These are phyloP conservation scores for Anthopleura sola DNA, from an alignment of 64 coral and sea anemone genomes.

Conservation along the genomic window DNA sequence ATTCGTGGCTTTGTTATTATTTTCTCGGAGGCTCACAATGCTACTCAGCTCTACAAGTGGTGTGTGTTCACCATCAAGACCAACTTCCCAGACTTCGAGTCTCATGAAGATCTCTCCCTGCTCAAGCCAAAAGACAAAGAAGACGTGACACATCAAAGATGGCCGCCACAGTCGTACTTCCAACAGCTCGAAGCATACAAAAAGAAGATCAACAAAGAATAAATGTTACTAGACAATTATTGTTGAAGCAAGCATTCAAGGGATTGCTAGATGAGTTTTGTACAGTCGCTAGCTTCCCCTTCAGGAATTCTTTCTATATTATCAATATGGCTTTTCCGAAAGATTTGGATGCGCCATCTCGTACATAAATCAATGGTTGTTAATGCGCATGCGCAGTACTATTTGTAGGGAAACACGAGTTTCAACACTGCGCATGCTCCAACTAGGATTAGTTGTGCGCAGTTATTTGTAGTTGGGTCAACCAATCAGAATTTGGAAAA, in stretches of 20 bases:
- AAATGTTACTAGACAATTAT: not conserved
- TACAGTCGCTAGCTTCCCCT: too few species aligned
- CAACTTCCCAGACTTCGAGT: conserved; percentile 63
- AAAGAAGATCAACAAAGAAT: conserved; percentile 61
- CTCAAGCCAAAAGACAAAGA: conserved; percentile 52
- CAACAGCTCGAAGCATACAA: conserved; percentile 69
- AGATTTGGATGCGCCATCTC: too few species aligned
- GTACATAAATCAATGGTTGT: too few species aligned
- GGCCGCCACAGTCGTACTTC: conserved; percentile 66
- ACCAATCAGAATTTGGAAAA: too few species aligned
- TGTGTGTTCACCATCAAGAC: conserved; percentile 73
- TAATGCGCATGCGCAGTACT: too few species aligned
- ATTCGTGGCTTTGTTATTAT: not conserved
- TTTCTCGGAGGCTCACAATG: conserved; percentile 68
- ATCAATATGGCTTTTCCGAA: too few species aligned
- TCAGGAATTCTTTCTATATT: too few species aligned
- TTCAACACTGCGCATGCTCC: too few species aligned
- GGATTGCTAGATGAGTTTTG: not conserved
- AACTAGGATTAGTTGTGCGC: too few species aligned
- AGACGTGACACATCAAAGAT: conserved; percentile 68
- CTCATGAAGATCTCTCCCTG: conserved; percentile 43
- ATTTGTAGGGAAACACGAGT: too few species aligned
- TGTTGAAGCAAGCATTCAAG: not conserved
- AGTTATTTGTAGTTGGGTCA: too few species aligned
- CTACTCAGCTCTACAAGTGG: conserved; percentile 73